Percentiles rank a stretch among this genome's conserved stretches.
Evolutionary conservation across 2,888 invertebrate species (phyloP).

Genomic region (Brachyptera putata): DNA sequence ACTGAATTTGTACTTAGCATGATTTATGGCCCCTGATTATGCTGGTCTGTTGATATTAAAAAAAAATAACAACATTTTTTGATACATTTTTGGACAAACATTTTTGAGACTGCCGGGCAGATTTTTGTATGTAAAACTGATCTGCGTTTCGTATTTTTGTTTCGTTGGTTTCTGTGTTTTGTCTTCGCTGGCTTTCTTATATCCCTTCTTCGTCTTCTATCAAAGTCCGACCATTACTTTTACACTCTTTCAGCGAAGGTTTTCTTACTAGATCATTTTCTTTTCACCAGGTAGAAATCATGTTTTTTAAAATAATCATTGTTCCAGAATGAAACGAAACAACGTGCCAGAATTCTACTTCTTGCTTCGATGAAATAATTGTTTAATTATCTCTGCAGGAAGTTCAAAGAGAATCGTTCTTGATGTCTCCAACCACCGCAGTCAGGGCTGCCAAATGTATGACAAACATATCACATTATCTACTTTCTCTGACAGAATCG

Average conservation of each 20-base stretch:
- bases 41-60: not conserved
- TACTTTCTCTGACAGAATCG: too few species aligned
- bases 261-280: too few species aligned
- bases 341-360: not conserved
- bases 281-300: too few species aligned
- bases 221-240: slow-evolving; percentile 8
- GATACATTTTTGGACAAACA: slow-evolving; percentile 4
- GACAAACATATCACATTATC: too few species aligned
- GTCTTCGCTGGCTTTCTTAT: slow-evolving; percentile 29
- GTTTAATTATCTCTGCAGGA: not conserved
- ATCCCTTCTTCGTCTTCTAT: slow-evolving; percentile 25
- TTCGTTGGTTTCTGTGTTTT: slow-evolving; percentile 31
- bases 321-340: too few species aligned
- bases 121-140: slow-evolving; percentile 10
- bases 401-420: not conserved
- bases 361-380: not conserved
- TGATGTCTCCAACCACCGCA: too few species aligned
- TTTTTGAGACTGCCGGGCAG: slow-evolving; percentile 14
- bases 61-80: not conserved
- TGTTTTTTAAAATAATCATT: too few species aligned
- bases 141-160: slow-evolving; percentile 24
- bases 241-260: slow-evolving; percentile 12
- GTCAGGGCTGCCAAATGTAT: too few species aligned
- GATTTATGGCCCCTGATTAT: too few species aligned
- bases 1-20: too few species aligned